Conservation (phyloP, 2,888 invertebrate genomes). For the Microctonus brassicae region DNA sequence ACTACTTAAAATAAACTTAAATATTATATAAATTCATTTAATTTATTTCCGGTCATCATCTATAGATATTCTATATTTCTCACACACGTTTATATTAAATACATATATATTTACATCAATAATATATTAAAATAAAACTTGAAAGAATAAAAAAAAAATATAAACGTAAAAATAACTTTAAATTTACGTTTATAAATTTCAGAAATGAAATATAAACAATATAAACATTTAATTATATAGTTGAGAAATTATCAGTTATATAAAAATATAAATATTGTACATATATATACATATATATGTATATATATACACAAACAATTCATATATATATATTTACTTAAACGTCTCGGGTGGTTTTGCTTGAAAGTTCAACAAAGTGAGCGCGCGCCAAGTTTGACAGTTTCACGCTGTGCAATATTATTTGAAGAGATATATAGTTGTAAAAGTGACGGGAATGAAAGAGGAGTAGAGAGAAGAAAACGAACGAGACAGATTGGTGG, state of each 20-base stretch:
- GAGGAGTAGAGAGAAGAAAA: constrained; percentile 23
- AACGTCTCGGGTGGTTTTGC: constrained; percentile 6
- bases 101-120: too few species aligned
- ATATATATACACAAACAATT: too few species aligned
- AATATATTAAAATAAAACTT: too few species aligned
- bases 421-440: constrained; percentile 13
- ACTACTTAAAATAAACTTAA: too few species aligned
- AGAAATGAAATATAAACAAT: constrained; percentile 32
- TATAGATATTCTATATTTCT: neutral
- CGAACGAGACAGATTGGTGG: constrained; percentile 23
- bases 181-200: neutral
- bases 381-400: constrained; percentile 24
- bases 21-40: neutral
- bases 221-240: constrained; percentile 29
- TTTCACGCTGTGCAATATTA: constrained; percentile 28
- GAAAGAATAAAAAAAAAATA: neutral
- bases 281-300: too few species aligned
- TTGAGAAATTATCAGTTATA: constrained; percentile 3
- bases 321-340: too few species aligned
- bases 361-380: neutral
- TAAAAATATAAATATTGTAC: too few species aligned
- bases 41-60: neutral
- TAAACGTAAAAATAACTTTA: neutral
- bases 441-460: constrained; percentile 43
- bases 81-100: too few species aligned